Evolutionary conservation across 2,888 invertebrate species (phyloP).

Genomic region (Acrobasis consociella): DNA sequence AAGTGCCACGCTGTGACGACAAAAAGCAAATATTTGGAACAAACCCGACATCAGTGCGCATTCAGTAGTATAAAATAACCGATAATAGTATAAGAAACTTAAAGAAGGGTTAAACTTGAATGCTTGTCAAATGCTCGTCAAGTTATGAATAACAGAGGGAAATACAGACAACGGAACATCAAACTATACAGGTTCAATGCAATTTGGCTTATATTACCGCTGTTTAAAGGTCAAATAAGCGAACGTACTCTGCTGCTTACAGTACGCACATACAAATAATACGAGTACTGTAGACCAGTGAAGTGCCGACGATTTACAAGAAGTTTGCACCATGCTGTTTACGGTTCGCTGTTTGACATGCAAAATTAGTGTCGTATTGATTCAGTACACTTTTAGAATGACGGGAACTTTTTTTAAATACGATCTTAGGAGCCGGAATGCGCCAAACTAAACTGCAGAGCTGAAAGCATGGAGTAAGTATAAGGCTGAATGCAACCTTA

Average conservation of each 20-base stretch:
- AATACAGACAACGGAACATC: too few relatives aligned
- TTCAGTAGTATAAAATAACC: conserved; percentile 56
- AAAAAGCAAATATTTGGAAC: conserved; percentile 59
- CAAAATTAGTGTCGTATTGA: too few relatives aligned
- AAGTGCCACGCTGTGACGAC: conserved; percentile 52
- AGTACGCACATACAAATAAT: conserved; percentile 26
- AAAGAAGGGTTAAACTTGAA: conserved; percentile 46
- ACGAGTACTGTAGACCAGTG: conserved; percentile 40
- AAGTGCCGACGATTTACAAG: conserved; percentile 34
- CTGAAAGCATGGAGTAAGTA: too few relatives aligned
- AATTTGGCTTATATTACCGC: too few relatives aligned
- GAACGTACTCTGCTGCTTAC: too few relatives aligned
- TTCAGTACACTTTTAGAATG: neutral
- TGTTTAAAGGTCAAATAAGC: too few relatives aligned
- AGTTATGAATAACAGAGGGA: conserved; percentile 27
- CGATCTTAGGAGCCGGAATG: too few relatives aligned
- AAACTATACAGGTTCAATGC: too few relatives aligned
- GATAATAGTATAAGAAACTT: conserved; percentile 34
- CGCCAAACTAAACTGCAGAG: too few relatives aligned
- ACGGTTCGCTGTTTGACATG: neutral
- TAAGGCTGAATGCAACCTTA: too few relatives aligned
- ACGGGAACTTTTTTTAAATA: neutral
- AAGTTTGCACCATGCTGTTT: conserved; percentile 4
- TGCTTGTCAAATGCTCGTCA: conserved; percentile 43
- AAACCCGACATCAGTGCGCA: conserved; percentile 39